Percentiles rank a stretch among this genome's conserved stretches.
These are phyloP conservation scores for Mugil cephalus DNA, from an alignment of 2,113 vertebrate genomes.

Conservation along the genomic window DNA sequence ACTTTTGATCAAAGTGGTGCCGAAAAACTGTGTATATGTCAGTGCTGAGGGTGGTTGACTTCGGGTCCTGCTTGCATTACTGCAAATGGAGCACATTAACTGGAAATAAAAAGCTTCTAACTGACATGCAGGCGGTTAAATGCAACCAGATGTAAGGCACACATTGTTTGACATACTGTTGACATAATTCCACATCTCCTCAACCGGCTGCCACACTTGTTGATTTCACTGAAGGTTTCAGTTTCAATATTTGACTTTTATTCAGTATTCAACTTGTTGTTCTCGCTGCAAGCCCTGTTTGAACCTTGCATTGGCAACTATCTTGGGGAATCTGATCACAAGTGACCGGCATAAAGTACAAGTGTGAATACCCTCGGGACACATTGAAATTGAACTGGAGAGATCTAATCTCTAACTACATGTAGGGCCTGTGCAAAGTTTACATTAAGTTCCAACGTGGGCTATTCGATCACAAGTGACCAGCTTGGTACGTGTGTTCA, in stretches of 20 bases:
- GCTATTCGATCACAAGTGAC: too few relatives aligned
- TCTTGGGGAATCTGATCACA: too few relatives aligned
- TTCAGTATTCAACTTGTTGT: background rate
- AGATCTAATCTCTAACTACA: too few relatives aligned
- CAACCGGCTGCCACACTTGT: background rate
- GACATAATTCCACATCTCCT: background rate
- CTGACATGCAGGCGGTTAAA: slow-evolving; percentile 21
- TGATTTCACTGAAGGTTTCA: slow-evolving; percentile 6
- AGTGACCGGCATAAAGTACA: too few relatives aligned
- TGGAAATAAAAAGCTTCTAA: slow-evolving; percentile 22
- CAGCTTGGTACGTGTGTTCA: too few relatives aligned
- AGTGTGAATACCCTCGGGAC: too few relatives aligned
- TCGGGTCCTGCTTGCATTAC: slow-evolving; percentile 15
- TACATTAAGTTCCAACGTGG: too few relatives aligned
- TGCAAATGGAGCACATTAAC: slow-evolving; percentile 39
- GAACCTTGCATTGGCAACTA: too few relatives aligned
- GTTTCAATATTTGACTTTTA: background rate
- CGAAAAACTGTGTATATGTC: slow-evolving; percentile 20
- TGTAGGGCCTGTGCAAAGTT: too few relatives aligned
- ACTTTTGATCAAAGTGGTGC: slow-evolving; percentile 55
- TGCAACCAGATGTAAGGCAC: background rate
- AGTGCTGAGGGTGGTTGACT: slow-evolving; percentile 31
- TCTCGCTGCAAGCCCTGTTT: too few relatives aligned
- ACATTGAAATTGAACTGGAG: too few relatives aligned
- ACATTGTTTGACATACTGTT: slow-evolving; percentile 1